A percentile compares a stretch with the other conserved stretches of the same genome.
These are phyloP conservation scores for Campylomormyrus numenius DNA, from an alignment of 2,113 vertebrate genomes.

Conservation along the genomic window DNA sequence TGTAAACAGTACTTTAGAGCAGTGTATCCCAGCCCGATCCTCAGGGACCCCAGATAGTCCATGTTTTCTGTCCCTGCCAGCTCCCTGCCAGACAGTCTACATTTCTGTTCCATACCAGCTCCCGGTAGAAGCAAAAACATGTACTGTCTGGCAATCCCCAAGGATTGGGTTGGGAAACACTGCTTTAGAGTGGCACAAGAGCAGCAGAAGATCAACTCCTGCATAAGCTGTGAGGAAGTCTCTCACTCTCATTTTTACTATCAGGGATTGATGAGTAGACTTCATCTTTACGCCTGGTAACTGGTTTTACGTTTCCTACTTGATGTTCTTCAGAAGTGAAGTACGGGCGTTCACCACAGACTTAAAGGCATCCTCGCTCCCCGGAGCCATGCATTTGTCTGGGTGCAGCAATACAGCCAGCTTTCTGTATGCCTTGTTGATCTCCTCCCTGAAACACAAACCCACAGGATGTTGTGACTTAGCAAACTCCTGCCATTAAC, in stretches of 20 bases:
- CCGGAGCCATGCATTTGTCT: conserved; percentile 85
- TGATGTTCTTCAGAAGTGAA: conserved; percentile 84
- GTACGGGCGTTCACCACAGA: conserved; percentile 89
- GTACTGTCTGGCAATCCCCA: background rate
- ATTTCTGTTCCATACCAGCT: background rate
- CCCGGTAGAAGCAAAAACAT: background rate
- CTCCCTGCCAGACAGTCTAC: no score
- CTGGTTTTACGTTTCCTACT: conserved; percentile 51
- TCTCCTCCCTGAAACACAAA: conserved; percentile 73
- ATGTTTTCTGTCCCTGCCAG: background rate
- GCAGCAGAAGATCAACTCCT: background rate
- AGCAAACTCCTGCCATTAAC: background rate
- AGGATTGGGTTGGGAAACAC: background rate
- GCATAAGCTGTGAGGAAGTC: background rate
- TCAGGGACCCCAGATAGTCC: background rate
- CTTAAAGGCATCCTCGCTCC: conserved; percentile 93
- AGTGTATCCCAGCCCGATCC: background rate
- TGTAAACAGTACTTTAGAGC: conserved; percentile 6
- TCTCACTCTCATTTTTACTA: background rate
- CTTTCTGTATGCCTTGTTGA: conserved; percentile 90
- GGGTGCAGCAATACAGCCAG: conserved; percentile 87
- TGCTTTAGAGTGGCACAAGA: background rate
- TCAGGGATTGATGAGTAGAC: background rate
- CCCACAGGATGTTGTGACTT: background rate
- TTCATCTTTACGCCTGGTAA: background rate